Base-by-base conservation (phyloP, 2,113 vertebrate genomes). In the Charadrius vociferus region DNA sequence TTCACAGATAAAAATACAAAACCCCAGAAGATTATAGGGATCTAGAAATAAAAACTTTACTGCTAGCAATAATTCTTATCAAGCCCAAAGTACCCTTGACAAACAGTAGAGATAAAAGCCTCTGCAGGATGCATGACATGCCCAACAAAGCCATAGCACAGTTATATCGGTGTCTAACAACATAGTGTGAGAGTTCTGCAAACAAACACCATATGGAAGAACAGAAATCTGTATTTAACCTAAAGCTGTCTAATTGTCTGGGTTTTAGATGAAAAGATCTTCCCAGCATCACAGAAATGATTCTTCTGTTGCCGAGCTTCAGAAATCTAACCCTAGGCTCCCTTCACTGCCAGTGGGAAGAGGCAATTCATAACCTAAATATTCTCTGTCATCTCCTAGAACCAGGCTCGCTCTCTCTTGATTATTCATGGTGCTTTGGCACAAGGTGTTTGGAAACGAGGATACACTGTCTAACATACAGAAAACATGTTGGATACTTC, bases 141-240 rank as follows among this genome's bases (percentile, higher is more conserved):
- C n/a, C 45, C 66, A 93, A 66, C 49, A 87, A 96, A 96, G 61
- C 78, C 52, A 65, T 13, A 91, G 79, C 59, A 91, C 29, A 93
- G 88, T 73, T 92, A 23, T 43, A 86, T 53, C 23, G 2, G 37
- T 65, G 45, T 94, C 85, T 86, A 88, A 96, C 79, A 88, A 85
- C 71, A 70, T 10, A 70, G 71, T 70, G 78, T 78, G 85, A 97
- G 78, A 88, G 59, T 62, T 96, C 82, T 94, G 85, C 90, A 95
- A 96, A 97, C 89, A 95, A 95, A 92, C 90, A 88, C 74, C 95
- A 93, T 95, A 95, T 94, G 91, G 93, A 94, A 89, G 81, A 91
- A 94, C 56, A 93, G 81, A 95, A 93, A 93, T 91, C 81, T 96
- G 90, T 72, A 92, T 92, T 96, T 95, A 96, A 94, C 92, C 81